Percentiles rank a stretch among this genome's conserved stretches.
phyloP scores from a whole-genome alignment of 2,888 invertebrate genomes.

The Myopa tessellatipennis region DNA sequence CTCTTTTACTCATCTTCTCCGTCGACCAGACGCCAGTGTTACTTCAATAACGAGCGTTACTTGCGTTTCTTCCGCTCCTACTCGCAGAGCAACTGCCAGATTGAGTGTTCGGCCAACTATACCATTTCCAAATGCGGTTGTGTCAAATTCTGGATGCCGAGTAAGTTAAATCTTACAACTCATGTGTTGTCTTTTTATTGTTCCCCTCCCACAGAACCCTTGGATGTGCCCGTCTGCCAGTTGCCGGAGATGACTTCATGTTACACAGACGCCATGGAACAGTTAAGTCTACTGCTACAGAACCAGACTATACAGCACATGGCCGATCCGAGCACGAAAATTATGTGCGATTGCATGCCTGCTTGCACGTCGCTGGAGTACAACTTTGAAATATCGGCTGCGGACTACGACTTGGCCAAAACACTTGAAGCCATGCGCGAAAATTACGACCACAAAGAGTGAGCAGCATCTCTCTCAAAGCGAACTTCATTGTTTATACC shows the following conservation, averaged over 20 bases:
- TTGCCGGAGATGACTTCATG: conserved; percentile 60
- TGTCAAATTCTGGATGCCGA: conserved; percentile 79
- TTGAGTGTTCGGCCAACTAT: conserved; percentile 78
- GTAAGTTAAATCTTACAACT: conserved; percentile 49
- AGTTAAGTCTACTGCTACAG: conserved; percentile 56
- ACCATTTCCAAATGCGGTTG: conserved; percentile 75
- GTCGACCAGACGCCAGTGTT: conserved; percentile 72
- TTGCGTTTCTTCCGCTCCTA: conserved; percentile 76
- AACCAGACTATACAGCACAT: conserved; percentile 58
- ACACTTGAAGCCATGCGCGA: conserved; percentile 59
- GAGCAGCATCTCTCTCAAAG: conserved; percentile 34
- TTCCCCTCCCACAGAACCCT: conserved; percentile 54
- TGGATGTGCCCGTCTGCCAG: conserved; percentile 64
- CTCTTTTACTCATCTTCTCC: not conserved
- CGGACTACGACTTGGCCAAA: conserved; percentile 56
- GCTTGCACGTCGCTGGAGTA: conserved; percentile 64
- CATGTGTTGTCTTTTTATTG: not conserved
- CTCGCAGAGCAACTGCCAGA: conserved; percentile 79
- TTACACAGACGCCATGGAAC: conserved; percentile 61
- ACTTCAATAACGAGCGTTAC: conserved; percentile 75
- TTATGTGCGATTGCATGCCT: conserved; percentile 64
- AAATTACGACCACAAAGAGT: conserved; percentile 60
- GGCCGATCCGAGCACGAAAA: conserved; percentile 50
- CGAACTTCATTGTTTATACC: not conserved
- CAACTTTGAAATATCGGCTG: conserved; percentile 64